These are phyloP conservation scores for Cliona cf. orientalis DNA, from an alignment of 37 sponge, comb jelly and placozoan genomes.

Conservation along the genomic window DNA sequence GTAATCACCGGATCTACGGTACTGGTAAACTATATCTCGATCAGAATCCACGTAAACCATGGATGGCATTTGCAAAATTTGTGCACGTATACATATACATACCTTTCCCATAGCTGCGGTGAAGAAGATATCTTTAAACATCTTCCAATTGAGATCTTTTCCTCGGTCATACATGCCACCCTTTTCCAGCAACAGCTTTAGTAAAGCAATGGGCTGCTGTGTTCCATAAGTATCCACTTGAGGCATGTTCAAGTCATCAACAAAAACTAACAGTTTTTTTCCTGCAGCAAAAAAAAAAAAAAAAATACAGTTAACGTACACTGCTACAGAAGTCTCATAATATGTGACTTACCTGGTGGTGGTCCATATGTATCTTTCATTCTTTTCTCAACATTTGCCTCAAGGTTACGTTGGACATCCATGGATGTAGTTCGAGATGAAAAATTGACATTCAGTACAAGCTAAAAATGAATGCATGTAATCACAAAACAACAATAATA, in stretches of 20 bases:
- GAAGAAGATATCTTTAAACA: constrained; percentile 92
- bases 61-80: no score
- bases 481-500: neutral
- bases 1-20: no score
- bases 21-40: no score
- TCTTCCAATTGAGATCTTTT: constrained; percentile 97
- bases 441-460: constrained; percentile 97
- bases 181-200: constrained; percentile 94
- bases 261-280: constrained; percentile 92
- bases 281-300: constrained; percentile 34
- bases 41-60: no score
- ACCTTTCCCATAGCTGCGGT: constrained; percentile 99
- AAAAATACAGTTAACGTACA: neutral
- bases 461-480: constrained; percentile 17
- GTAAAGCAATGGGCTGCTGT: constrained; percentile 97
- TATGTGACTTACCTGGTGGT: constrained; percentile 67
- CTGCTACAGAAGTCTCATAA: neutral
- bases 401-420: constrained; percentile 97
- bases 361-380: constrained; percentile 98
- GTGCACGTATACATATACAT: neutral
- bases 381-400: constrained; percentile 98
- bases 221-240: constrained; percentile 98
- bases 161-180: constrained; percentile 99
- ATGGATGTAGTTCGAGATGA: constrained; percentile 97
- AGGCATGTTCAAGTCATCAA: constrained; percentile 99